Evolutionary conservation across 30 jellyfish, hydroid and myxozoan species (phyloP).

Genomic region (Chrysaora quinquecirrha): DNA sequence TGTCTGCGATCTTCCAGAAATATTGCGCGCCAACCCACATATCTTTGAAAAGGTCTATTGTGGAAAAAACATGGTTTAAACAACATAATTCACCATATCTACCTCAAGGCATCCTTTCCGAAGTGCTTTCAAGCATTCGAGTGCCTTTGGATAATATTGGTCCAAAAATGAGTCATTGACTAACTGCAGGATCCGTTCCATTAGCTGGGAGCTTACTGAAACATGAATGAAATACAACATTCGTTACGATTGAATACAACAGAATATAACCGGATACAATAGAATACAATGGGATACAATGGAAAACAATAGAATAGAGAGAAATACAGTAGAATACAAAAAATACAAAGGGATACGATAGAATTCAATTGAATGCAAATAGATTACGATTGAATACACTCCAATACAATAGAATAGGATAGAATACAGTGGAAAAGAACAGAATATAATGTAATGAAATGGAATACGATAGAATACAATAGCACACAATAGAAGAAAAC

Average conservation of each 20-base stretch:
- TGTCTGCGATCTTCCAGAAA: too few species aligned
- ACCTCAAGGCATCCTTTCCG: slow-evolving; percentile 70
- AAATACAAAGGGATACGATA: background rate
- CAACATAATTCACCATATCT: too few species aligned
- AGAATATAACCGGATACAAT: background rate
- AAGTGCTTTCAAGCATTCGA: slow-evolving; percentile 57
- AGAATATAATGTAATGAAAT: too few species aligned
- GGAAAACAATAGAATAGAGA: background rate
- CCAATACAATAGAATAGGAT: too few species aligned
- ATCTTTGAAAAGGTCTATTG: background rate
- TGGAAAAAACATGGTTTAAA: background rate
- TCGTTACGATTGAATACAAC: background rate
- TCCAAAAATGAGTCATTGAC: slow-evolving; percentile 83
- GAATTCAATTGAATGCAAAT: too few species aligned
- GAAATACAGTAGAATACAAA: background rate
- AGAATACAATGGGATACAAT: background rate
- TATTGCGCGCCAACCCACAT: too few species aligned
- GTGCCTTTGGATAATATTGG: slow-evolving; percentile 81
- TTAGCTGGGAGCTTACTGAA: slow-evolving; percentile 71
- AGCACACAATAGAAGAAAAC: too few species aligned
- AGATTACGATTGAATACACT: too few species aligned
- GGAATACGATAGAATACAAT: too few species aligned
- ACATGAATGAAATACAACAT: background rate
- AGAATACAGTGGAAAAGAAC: too few species aligned
- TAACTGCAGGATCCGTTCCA: slow-evolving; percentile 61